Conservation (phyloP, 2,797 vertebrate species). For the Smutsia gigantea region DNA sequence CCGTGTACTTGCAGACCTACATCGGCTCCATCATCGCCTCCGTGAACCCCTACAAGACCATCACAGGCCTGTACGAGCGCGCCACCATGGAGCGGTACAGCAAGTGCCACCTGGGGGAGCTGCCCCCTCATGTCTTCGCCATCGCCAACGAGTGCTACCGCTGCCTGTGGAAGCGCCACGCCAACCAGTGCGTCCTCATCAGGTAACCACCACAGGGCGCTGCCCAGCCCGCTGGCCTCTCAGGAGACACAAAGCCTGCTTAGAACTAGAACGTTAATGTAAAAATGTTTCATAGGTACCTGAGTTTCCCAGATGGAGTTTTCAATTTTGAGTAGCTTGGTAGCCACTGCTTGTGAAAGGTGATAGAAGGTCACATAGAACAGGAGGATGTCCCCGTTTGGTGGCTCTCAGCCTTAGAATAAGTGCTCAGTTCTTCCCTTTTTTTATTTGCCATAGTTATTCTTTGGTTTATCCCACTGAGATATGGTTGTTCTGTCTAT, state of each 20-base stretch:
- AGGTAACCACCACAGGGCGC: constrained; percentile 87
- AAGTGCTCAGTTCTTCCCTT: constrained; percentile 69
- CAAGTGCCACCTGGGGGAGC: constrained; percentile 92
- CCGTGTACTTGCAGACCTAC: constrained; percentile 90
- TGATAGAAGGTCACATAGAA: not conserved
- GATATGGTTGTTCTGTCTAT: not conserved
- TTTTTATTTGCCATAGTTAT: not conserved
- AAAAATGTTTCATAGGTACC: rapidly evolving
- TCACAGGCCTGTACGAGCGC: constrained; percentile 92
- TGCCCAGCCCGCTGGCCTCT: too few relatives aligned
- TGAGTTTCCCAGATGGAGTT: not conserved
- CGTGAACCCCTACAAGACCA: constrained; percentile 95
- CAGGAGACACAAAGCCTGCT: rapidly evolving
- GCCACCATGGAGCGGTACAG: constrained; percentile 91
- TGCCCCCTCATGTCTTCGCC: constrained; percentile 95
- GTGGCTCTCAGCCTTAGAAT: constrained; percentile 57
- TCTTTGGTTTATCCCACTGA: constrained; percentile 60
- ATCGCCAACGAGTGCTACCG: constrained; percentile 97
- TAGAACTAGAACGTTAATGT: not conserved
- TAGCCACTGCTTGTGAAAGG: not conserved
- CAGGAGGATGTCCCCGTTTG: not conserved
- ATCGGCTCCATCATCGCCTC: constrained; percentile 97
- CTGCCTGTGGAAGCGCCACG: constrained; percentile 95
- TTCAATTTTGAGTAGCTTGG: not conserved
- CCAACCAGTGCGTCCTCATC: constrained; percentile 98